Base-by-base conservation (phyloP, 2,797 vertebrate genomes). In the Dicrostonyx torquatus region DNA sequence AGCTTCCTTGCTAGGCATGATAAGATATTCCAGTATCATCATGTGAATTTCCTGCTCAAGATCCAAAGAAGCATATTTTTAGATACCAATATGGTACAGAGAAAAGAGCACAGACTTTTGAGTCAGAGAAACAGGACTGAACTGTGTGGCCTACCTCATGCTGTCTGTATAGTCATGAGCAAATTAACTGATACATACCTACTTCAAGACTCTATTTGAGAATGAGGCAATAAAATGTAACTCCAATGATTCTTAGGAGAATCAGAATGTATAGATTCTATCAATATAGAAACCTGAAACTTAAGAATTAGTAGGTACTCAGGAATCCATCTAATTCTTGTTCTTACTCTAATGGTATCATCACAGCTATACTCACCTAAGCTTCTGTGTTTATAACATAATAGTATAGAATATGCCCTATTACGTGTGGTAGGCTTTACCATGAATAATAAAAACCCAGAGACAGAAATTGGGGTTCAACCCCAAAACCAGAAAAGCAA, bases 41-140 rank as follows among this genome's bases (percentile, higher is more conserved):
- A 88, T 76, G 89, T 77, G 90, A 77, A 90, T 93, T 90, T 92
- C 31, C 77, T 95, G 40, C 13, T 45, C 60, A 40, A 95, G 60
- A 93, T 88, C 60, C 64, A 55, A 76, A 89, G 64, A 94, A 66
- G 24, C 26, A 14, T 92, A 92, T 90, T 95, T 96, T 82, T 90
- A 96, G 68, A 75, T 82, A 90, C 53, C 37, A 73, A 43, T 37
- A 85, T 53, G 50, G n/a, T 91, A 68, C 12, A 85, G n/a, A 92
- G 48, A 88, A 96, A 94, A 93, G 50, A 89, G 11, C 40, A 55
- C 75, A 90, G 68, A 78, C 24, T 92, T 73, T 95, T 10, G 60
- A 83, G 8, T 91, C 13, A 85, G 37, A 83, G 50, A 48, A 37
- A 78, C 26, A 70, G 37, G 9, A 37, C 45, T 87, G 66, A 97